phyloP scores from a whole-genome alignment of 2,888 invertebrate species.

The Heliconius aoede region DNA sequence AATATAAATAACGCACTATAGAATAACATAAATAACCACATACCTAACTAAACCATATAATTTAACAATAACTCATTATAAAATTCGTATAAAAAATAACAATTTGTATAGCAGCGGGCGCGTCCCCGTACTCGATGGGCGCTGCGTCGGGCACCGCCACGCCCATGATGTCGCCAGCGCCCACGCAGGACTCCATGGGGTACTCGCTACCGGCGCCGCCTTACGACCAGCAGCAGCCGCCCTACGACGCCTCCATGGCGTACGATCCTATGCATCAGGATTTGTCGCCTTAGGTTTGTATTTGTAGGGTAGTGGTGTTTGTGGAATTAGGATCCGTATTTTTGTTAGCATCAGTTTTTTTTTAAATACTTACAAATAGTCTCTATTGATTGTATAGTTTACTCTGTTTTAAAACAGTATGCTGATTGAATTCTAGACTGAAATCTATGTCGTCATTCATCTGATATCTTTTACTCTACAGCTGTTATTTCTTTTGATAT shows the following conservation, averaged over 20 bases:
- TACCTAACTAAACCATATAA: not conserved
- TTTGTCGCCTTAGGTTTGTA: constrained; percentile 83
- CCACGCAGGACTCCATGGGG: constrained; percentile 95
- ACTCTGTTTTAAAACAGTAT: too few relatives aligned
- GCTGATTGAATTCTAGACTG: not conserved
- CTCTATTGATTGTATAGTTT: too few relatives aligned
- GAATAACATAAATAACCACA: not conserved
- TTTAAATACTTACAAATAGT: too few relatives aligned
- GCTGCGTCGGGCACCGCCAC: constrained; percentile 95
- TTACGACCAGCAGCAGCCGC: constrained; percentile 94
- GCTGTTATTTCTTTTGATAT: not conserved
- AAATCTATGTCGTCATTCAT: too few relatives aligned
- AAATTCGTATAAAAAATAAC: not conserved
- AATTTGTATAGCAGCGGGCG: constrained; percentile 84
- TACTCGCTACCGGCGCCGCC: constrained; percentile 96
- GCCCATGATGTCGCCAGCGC: constrained; percentile 97
- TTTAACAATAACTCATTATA: not conserved
- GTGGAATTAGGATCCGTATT: too few relatives aligned
- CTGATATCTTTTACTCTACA: not conserved
- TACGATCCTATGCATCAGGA: constrained; percentile 97
- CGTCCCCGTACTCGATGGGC: constrained; percentile 94
- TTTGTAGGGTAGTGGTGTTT: too few relatives aligned
- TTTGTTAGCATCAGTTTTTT: too few relatives aligned
- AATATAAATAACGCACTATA: not conserved
- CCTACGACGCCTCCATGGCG: constrained; percentile 94